These are phyloP conservation scores for Porites divaricata DNA, from an alignment of 92 coral and sea anemone species.

Conservation along the genomic window DNA sequence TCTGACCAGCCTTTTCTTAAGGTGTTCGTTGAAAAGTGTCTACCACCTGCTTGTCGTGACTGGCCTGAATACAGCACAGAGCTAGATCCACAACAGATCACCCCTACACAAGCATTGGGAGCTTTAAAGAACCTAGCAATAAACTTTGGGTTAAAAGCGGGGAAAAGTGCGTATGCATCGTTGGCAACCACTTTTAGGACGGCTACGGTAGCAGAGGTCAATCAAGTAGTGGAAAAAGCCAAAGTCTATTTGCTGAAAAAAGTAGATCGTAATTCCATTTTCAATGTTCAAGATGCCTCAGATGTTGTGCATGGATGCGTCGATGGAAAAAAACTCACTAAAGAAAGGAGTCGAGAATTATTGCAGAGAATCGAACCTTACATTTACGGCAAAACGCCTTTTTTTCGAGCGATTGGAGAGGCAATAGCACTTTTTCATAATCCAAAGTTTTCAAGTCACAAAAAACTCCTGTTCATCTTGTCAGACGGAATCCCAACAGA, in stretches of 20 bases:
- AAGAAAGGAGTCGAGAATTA: constrained; percentile 51
- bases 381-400: constrained; percentile 67
- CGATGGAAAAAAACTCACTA: constrained; percentile 42
- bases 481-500: constrained; percentile 67
- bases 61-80: no score
- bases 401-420: constrained; percentile 11
- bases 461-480: constrained; percentile 57
- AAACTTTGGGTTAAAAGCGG: no score
- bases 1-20: neutral
- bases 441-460: constrained; percentile 22
- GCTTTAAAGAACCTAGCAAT: no score
- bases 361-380: constrained; percentile 43
- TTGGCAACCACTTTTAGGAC: no score
- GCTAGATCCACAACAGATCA: no score
- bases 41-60: constrained; percentile 43
- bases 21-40: constrained; percentile 36
- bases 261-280: neutral
- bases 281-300: neutral
- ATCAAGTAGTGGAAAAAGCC: constrained; percentile 10
- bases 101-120: no score
- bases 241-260: neutral
- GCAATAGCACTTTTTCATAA: constrained; percentile 32
- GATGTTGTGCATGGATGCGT: constrained; percentile 40
- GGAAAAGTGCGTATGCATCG: no score
- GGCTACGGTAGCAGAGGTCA: no score